phyloP scores from a whole-genome alignment of 1,140 invertebrate species.

The Panonychus citri region DNA sequence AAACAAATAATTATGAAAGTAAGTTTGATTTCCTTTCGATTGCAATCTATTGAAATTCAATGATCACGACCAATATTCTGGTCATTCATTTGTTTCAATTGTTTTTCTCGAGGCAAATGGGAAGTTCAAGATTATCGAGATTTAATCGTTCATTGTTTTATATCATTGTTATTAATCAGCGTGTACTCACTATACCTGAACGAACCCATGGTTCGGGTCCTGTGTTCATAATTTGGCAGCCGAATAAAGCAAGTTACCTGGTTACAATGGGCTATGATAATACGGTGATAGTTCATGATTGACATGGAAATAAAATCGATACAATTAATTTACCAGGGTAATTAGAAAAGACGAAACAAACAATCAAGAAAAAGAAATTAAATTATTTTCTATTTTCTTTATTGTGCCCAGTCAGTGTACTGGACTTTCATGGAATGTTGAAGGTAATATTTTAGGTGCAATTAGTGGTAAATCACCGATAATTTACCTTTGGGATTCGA shows the following conservation, averaged over 20 bases:
- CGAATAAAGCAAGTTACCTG: constrained; percentile 27
- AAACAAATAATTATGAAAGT: no score
- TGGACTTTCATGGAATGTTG: constrained; percentile 76
- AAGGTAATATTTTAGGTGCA: constrained; percentile 73
- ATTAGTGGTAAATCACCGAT: constrained; percentile 54
- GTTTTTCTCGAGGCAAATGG: no score
- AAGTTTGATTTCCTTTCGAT: no score
- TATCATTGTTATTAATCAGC: constrained; percentile 9
- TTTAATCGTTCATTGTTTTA: no score
- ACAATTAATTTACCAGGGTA: constrained; percentile 61
- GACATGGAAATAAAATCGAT: constrained; percentile 64
- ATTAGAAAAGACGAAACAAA: no score
- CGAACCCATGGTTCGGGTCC: constrained; percentile 23
- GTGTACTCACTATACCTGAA: constrained; percentile 21
- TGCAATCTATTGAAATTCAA: no score
- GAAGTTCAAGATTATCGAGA: no score
- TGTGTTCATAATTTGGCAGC: constrained; percentile 27
- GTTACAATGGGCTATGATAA: constrained; percentile 27
- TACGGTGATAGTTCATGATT: constrained; percentile 58
- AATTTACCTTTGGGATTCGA: constrained; percentile 73
- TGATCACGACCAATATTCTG: no score
- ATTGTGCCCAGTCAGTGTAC: constrained; percentile 40
- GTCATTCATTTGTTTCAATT: no score
- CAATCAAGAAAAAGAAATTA: no score
- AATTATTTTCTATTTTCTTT: not conserved